Base-by-base conservation (phyloP, 2,113 vertebrate species). In the Phaetusa simplex region DNA sequence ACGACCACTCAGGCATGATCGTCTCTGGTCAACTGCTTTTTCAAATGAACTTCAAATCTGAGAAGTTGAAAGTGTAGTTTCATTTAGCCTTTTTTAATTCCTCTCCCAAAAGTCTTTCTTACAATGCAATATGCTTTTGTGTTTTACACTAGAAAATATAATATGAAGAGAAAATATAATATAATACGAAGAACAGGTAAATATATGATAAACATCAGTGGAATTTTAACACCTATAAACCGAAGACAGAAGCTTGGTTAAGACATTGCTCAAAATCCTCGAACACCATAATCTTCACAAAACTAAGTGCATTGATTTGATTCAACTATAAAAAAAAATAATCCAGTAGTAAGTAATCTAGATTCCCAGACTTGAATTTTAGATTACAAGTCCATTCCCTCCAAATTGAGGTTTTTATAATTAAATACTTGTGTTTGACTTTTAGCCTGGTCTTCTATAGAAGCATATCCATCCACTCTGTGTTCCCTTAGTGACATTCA, bases 11-110 rank as follows among this genome's bases (percentile, higher is more conserved):
- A 97, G 96, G 92, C 93, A 89, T 56, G 29, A 53, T 66, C 36
- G 4, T 24, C 94, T 91, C 97, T 90, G 96, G 96, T 98, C 92
- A 95, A 88, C 91, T 91, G 93, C 64, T 86, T 34, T 73, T 69
- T 81, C 87, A 90, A 70, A 90, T 84, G 83, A 71, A 67, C 90
- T 96, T 94, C 76, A 91, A 79, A 86, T 16, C 83, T 16, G 70
- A 95, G 90, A 86, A 73, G 93, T 45, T 82, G 42, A n/a, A 90
- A 66, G 74, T 11, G 13, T 14, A 7, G 73, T 69, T 88, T 43
- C 34, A 12, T 83, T 84, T 59, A 56, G 71, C 59, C 65, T 66
- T 78, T 94, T 56, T 23, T 11, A 90, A 85, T 72, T 49, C n/a
- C 45, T 47, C 82, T 84, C 95, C 84, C 58, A 7, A 27, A 61